These are phyloP conservation scores for Lithophane ornitopus DNA, from an alignment of 2,888 invertebrate species.

Conservation along the genomic window DNA sequence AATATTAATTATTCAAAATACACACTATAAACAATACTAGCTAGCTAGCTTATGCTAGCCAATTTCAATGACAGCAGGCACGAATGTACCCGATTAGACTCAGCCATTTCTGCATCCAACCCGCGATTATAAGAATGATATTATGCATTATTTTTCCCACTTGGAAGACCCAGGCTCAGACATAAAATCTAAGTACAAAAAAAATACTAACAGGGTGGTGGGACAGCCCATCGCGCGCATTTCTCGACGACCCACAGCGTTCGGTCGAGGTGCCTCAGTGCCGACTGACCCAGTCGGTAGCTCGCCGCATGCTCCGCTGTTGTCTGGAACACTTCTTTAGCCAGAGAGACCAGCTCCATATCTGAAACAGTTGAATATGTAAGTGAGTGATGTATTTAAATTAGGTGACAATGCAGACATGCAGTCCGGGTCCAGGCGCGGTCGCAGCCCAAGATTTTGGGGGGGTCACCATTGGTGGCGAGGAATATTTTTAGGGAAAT, in stretches of 20 bases:
- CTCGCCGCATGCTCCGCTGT: conserved; percentile 84
- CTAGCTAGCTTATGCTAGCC: too few species aligned
- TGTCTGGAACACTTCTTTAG: conserved; percentile 79
- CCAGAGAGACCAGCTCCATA: conserved; percentile 84
- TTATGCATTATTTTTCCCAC: neutral
- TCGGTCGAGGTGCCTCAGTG: conserved; percentile 85
- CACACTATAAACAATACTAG: neutral
- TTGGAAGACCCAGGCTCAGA: neutral
- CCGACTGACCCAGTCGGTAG: conserved; percentile 86
- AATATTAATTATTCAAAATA: conserved; percentile 18
- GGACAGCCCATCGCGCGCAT: conserved; percentile 90
- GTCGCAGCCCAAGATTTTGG: too few species aligned
- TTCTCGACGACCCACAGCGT: conserved; percentile 90
- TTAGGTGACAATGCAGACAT: conserved; percentile 12
- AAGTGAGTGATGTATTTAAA: conserved; percentile 1
- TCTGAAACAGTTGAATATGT: conserved; percentile 67
- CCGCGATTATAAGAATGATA: neutral
- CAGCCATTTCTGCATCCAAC: neutral
- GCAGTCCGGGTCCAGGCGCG: too few species aligned
- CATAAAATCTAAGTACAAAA: neutral
- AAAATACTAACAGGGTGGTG: conserved; percentile 83
- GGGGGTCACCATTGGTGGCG: too few species aligned
- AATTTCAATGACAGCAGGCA: neutral
- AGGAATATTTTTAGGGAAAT: too few species aligned
- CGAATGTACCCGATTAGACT: neutral